phyloP scores from a whole-genome alignment of 1,140 invertebrate genomes.

The Musca domestica region DNA sequence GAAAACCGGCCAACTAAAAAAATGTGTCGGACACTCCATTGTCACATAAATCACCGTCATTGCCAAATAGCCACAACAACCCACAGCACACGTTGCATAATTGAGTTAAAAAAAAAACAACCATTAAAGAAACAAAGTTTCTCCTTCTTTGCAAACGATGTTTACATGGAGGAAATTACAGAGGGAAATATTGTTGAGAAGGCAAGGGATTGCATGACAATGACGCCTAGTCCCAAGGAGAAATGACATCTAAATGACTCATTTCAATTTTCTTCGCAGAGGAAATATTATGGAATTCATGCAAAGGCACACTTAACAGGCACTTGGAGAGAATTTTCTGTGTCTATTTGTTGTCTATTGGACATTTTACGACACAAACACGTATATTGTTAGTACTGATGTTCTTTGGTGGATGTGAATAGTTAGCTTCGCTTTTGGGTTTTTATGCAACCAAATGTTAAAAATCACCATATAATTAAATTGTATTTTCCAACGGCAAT shows the following conservation, averaged over 20 bases:
- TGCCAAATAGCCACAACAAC: neutral
- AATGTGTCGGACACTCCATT: neutral
- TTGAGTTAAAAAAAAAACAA: constrained; percentile 3
- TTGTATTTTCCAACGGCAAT: no score
- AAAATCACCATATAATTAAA: no score
- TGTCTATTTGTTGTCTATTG: no score
- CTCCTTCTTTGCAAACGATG: neutral
- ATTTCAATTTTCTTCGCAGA: constrained; percentile 8
- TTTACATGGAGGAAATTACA: neutral
- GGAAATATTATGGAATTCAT: neutral
- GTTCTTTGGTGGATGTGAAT: no score
- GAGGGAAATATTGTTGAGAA: no score
- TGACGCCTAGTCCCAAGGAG: neutral
- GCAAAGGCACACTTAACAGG: no score
- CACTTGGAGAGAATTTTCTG: no score
- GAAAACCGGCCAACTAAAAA: neutral
- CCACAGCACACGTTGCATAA: no score
- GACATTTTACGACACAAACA: no score
- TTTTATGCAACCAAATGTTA: no score
- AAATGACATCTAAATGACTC: neutral
- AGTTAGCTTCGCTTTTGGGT: no score
- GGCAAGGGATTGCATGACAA: neutral
- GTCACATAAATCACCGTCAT: neutral
- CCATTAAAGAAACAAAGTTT: neutral
- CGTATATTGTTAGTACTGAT: no score